phyloP scores from a whole-genome alignment of 2,888 invertebrate genomes.

The Coenonympha glycerion region DNA sequence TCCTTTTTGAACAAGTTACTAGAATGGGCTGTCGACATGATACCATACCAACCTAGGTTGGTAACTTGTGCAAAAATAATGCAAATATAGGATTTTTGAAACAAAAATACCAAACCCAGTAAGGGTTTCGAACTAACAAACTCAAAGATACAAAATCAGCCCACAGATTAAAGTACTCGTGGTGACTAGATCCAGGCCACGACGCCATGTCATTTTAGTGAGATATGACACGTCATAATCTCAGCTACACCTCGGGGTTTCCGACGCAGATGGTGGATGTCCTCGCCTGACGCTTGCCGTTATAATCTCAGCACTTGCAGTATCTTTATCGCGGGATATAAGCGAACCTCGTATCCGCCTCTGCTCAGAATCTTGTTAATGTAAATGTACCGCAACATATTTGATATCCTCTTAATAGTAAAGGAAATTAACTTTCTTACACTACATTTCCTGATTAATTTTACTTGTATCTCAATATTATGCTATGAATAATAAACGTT shows the following conservation, averaged over 20 bases:
- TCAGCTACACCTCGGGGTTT: slow-evolving; percentile 48
- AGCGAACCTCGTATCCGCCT: slow-evolving; percentile 21
- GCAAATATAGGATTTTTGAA: too few relatives aligned
- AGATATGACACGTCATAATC: slow-evolving; percentile 25
- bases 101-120: too few relatives aligned
- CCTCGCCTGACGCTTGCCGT: slow-evolving; percentile 58
- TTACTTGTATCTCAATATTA: too few relatives aligned
- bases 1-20: too few relatives aligned
- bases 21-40: too few relatives aligned
- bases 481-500: too few relatives aligned
- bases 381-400: slow-evolving; percentile 18
- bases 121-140: too few relatives aligned
- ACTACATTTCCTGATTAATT: slow-evolving; percentile 4
- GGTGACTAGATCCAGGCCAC: background rate
- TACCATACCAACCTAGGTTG: too few relatives aligned
- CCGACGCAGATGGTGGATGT: slow-evolving; percentile 47
- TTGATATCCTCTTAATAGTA: slow-evolving; percentile 14
- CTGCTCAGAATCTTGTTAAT: slow-evolving; percentile 15
- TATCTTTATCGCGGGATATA: slow-evolving; percentile 34
- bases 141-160: background rate
- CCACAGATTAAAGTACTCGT: background rate
- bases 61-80: too few relatives aligned
- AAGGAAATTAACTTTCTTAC: slow-evolving; percentile 7
- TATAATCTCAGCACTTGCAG: slow-evolving; percentile 37
- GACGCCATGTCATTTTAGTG: background rate